Conservation (phyloP, 2,113 vertebrate species). For the Grammomys dolichurus region DNA sequence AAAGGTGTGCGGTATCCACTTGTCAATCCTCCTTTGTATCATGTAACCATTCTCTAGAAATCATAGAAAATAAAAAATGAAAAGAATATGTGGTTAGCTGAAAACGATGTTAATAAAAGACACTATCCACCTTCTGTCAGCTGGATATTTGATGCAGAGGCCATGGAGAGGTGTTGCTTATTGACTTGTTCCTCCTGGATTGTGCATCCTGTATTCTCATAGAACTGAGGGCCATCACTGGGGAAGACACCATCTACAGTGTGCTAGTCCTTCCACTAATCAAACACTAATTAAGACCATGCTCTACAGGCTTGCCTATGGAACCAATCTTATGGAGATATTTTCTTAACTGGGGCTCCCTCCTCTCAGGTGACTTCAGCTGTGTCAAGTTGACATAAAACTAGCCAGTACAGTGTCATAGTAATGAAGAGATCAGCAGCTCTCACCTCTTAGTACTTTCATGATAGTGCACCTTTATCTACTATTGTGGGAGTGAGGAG, state of each 20-base stretch:
- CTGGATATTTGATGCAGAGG: neutral
- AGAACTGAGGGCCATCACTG: neutral
- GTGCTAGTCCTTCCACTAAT: too few species aligned
- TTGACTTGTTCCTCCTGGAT: neutral
- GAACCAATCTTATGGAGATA: neutral
- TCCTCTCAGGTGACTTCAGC: neutral
- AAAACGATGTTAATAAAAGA: neutral
- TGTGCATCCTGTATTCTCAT: too few species aligned
- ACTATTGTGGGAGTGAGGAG: slow-evolving; percentile 63
- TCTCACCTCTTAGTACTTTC: slow-evolving; percentile 65
- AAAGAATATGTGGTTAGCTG: neutral
- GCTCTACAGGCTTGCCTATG: neutral
- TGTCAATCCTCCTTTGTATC: neutral
- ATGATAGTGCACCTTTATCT: slow-evolving; percentile 56
- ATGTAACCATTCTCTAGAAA: neutral
- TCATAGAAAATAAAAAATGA: neutral
- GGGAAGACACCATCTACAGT: neutral
- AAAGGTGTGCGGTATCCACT: neutral
- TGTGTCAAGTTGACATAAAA: neutral
- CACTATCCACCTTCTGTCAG: neutral
- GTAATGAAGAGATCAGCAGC: neutral
- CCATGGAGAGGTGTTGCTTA: neutral
- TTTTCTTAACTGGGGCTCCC: neutral
- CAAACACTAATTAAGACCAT: neutral
- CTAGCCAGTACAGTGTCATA: neutral